A percentile compares a stretch with the other conserved stretches of the same genome.
Evolutionary conservation across 2,797 vertebrate genomes (phyloP).

Genomic region (Notolabrus celidotus): DNA sequence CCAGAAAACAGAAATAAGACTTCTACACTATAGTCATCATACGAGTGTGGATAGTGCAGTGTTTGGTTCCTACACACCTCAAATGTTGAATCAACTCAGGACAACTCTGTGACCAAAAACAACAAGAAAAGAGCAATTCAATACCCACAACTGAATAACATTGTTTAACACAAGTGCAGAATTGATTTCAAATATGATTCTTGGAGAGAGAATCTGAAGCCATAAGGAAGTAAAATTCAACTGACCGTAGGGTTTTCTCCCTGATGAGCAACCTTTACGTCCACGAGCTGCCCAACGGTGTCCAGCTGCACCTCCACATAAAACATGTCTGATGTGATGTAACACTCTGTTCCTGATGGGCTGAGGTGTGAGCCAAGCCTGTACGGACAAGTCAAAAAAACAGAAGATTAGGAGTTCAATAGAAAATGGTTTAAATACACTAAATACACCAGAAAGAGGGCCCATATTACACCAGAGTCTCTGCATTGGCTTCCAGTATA

Average conservation of each 20-base stretch:
- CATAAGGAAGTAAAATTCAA: no score
- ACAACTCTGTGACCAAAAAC: slow-evolving; percentile 88
- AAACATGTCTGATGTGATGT: slow-evolving; percentile 99
- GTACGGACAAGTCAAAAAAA: slow-evolving; percentile 19
- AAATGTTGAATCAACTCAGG: slow-evolving; percentile 95
- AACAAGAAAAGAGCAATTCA: background rate
- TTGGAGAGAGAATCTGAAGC: no score
- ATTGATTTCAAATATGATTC: no score
- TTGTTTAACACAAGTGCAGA: no score
- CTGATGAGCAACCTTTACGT: slow-evolving; percentile 99
- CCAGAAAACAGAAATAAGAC: background rate
- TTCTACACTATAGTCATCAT: background rate
- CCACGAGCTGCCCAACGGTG: slow-evolving; percentile 91
- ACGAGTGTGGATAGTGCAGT: background rate
- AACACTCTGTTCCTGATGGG: slow-evolving; percentile 96
- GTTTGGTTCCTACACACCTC: slow-evolving; percentile 84
- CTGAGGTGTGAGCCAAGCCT: slow-evolving; percentile 96
- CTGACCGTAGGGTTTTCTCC: slow-evolving; percentile 97
- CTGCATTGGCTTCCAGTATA: no score
- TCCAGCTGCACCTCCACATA: slow-evolving; percentile 98
- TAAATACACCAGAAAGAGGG: no score
- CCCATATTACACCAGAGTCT: no score
- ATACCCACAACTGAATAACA: background rate
- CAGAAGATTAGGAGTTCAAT: background rate
- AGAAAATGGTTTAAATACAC: no score